Evolutionary conservation across 1,140 invertebrate genomes (phyloP), one percentile per base, ranked within the genome.

Genomic region (Aphelenchoides avenae): DNA sequence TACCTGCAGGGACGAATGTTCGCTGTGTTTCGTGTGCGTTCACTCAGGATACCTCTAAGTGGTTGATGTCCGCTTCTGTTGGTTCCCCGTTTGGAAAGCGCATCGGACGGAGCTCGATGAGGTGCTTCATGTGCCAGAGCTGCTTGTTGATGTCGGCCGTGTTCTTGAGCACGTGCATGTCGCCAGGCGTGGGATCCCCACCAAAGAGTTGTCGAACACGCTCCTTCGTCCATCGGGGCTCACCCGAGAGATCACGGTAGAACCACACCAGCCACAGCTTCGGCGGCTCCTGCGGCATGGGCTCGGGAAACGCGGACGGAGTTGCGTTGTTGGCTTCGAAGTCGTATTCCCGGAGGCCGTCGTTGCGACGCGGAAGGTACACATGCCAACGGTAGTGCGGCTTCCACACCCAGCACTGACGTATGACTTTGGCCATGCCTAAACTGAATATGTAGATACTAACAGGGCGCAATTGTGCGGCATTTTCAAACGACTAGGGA

Each of bases 241-340:
- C 69, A 1, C 18, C 39, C 5, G 43, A 37, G 26, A 44, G 27
- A 29, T 69, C 53, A 13, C 66, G 36, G 31, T 71, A 73, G 13
- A 66, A 15, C 69, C 69, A 71, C 34, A 57, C 66, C 26, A 71
- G 36, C 70, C 70, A 71, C 11, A 71, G 44, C 44, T 71, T 71
- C 20, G 69, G 56, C 3, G 70, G 67, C 37, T 55, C 57, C 13
- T 22, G 55, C 4, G 40, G 13, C 37, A 63, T 44, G n/a, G 46
- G 40, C 18, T 70, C 47, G 11, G 44, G 36, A 34, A 67, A 70
- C 22, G 64, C 29, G 0, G 31, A 18, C 1, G 70, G 53, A 6
- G 52, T 39, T 15, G 66, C 68, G 3, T 44, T 42, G 13, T 26
- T 46, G 20, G 33, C 37, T n/a, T 63, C 65, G 56, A 59, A 71